These are phyloP conservation scores for Eclectus roratus DNA, from an alignment of 2,113 vertebrate genomes.

Conservation along the genomic window DNA sequence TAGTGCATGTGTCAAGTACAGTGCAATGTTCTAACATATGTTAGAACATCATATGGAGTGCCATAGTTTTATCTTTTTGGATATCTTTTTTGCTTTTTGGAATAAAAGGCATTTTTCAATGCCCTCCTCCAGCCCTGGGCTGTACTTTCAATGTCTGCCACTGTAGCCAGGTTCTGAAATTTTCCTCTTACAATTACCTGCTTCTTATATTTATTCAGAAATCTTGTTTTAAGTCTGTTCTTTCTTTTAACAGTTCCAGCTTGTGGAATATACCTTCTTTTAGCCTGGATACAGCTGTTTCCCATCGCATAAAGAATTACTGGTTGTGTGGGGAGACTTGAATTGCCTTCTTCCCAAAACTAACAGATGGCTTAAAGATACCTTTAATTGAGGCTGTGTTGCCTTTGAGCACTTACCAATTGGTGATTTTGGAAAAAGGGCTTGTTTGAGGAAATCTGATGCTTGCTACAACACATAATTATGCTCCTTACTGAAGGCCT, in stretches of 20 bases:
- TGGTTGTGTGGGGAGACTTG: not conserved
- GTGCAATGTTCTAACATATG: not conserved
- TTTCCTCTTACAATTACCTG: not conserved
- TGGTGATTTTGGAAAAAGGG: not conserved
- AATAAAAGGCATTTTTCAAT: not conserved
- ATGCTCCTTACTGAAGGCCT: not conserved
- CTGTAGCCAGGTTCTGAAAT: not conserved
- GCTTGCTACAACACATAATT: not conserved
- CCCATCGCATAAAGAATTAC: not conserved
- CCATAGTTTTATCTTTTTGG: not conserved
- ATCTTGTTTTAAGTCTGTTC: not conserved
- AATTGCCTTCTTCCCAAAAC: not conserved
- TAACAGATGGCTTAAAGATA: not conserved
- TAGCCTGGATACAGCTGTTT: conserved; percentile 11
- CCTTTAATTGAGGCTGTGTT: not conserved
- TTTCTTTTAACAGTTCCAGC: not conserved
- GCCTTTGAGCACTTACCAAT: not conserved
- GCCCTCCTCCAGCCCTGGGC: not conserved
- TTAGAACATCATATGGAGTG: not conserved
- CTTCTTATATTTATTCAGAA: not conserved
- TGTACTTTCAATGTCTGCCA: not conserved
- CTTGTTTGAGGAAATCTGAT: not conserved
- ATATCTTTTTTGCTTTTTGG: not conserved
- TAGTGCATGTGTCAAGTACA: not conserved
- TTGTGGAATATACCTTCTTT: not conserved